A percentile compares a stretch with the other conserved stretches of the same genome.
phyloP scores from a whole-genome alignment of 2,113 vertebrate species.

The Cathartes aura region DNA sequence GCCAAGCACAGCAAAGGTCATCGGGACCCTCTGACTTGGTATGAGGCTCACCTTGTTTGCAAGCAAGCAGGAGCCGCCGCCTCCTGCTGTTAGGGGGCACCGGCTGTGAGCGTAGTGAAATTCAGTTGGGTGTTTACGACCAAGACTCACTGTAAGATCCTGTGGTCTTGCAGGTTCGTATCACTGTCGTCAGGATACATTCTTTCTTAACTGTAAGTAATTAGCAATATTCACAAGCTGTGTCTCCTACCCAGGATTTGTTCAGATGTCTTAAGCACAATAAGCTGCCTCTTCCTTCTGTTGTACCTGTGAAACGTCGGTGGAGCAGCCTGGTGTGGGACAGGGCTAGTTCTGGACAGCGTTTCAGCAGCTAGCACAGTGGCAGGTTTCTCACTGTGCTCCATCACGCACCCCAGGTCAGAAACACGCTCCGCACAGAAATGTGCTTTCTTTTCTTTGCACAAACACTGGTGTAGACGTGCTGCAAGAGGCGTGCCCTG shows the following conservation, averaged over 20 bases:
- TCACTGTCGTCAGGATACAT: not conserved
- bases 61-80: not conserved
- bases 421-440: conserved; percentile 41
- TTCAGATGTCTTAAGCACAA: conserved; percentile 78
- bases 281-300: conserved; percentile 43
- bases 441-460: conserved; percentile 59
- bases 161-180: not conserved
- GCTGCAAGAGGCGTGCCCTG: not conserved
- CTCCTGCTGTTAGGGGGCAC: not conserved
- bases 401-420: conserved; percentile 15
- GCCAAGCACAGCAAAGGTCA: not conserved
- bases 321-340: not conserved
- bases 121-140: not conserved
- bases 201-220: conserved; percentile 54
- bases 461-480: not conserved
- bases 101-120: accelerated
- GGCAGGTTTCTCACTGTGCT: conserved; percentile 26
- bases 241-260: conserved; percentile 64
- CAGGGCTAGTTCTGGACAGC: not conserved
- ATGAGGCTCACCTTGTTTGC: not conserved
- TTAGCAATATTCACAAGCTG: conserved; percentile 66
- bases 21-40: not conserved
- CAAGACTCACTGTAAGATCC: not conserved
- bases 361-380: not conserved
- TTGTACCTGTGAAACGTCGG: not conserved